Evolutionary conservation across 2,888 invertebrate genomes (phyloP).

Genomic region (Eilema caniola): DNA sequence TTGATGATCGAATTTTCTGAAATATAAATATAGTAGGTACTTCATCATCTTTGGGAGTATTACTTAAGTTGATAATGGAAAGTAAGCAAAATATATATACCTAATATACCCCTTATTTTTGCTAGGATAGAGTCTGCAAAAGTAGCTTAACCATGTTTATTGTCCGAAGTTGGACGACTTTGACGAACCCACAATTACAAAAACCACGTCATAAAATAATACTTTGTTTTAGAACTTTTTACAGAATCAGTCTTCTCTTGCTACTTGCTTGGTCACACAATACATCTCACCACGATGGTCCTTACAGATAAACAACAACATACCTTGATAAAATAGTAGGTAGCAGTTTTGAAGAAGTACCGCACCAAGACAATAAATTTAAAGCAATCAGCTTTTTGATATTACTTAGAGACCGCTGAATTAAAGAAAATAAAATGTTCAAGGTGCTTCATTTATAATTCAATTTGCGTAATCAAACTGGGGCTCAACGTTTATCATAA

Average conservation of each 20-base stretch:
- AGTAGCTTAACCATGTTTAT: background rate
- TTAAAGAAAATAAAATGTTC: constrained; percentile 34
- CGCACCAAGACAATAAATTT: constrained; percentile 24
- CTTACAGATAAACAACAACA: constrained; percentile 9
- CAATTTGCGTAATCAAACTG: constrained; percentile 27
- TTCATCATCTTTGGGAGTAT: no score
- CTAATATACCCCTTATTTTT: no score
- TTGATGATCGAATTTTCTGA: no score
- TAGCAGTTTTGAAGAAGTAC: constrained; percentile 15
- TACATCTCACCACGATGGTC: background rate
- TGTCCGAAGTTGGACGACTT: constrained; percentile 8
- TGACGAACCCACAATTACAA: background rate
- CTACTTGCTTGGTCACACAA: background rate
- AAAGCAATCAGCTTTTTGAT: constrained; percentile 28
- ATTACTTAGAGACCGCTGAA: constrained; percentile 22
- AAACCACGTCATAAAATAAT: background rate
- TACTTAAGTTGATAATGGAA: background rate
- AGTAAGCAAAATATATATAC: background rate
- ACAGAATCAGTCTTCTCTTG: background rate
- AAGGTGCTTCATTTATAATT: constrained; percentile 33
- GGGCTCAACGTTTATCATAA: constrained; percentile 21
- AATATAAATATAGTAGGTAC: no score
- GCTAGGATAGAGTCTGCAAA: constrained; percentile 9
- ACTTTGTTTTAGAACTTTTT: constrained; percentile 5
- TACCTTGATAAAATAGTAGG: background rate